Evolutionary conservation across 2,113 vertebrate species (phyloP).

Genomic region (Rhinolophus sinicus): DNA sequence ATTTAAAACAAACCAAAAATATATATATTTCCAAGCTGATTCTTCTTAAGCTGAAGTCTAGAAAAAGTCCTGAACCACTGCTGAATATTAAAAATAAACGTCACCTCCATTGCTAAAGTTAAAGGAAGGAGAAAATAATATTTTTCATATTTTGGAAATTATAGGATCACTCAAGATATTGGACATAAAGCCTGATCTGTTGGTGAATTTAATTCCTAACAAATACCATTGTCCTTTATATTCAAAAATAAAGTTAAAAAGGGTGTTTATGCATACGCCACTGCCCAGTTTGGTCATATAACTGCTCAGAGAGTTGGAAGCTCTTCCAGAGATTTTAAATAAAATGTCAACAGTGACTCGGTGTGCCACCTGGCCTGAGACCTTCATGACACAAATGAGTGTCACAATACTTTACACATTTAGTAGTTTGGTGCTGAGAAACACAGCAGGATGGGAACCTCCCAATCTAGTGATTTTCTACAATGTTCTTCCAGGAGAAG

Average conservation of each 20-base stretch:
- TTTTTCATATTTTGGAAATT: background rate
- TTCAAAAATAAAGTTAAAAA: background rate
- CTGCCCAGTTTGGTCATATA: background rate
- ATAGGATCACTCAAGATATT: background rate
- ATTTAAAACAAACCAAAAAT: background rate
- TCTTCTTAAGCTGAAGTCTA: background rate
- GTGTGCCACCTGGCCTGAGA: background rate
- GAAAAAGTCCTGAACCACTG: background rate
- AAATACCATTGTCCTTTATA: background rate
- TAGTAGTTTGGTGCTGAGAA: background rate
- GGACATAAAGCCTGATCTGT: background rate
- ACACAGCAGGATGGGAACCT: fast-evolving
- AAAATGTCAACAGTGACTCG: background rate
- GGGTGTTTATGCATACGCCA: background rate
- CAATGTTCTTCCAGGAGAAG: background rate
- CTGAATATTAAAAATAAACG: background rate
- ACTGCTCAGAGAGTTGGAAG: background rate
- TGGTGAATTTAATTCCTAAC: background rate
- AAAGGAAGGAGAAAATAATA: background rate
- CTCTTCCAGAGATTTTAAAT: background rate
- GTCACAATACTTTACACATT: background rate
- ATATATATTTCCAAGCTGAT: background rate
- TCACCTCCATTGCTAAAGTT: background rate
- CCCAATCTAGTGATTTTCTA: background rate
- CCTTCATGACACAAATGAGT: background rate